Evolutionary conservation across 1,140 invertebrate genomes (phyloP), one percentile per base, ranked within the genome.

Genomic region (Colletes latitarsis): DNA sequence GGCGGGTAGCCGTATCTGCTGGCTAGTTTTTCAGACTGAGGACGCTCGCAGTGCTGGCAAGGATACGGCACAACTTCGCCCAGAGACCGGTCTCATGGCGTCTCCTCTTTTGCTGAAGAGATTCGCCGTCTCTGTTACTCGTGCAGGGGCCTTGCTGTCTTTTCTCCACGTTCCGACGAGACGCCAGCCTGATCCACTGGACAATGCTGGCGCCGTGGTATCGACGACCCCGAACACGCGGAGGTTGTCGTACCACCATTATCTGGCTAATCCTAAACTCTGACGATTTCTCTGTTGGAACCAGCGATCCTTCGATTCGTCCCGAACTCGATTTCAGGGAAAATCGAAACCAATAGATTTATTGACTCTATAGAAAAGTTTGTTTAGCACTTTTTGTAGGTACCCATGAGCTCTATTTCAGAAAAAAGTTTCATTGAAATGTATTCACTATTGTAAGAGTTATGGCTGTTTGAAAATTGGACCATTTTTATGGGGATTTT

Each of bases 121-220:
- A 58, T 72, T 73, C 67, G 62, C 70, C 49, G 41, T 63, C 84
- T 17, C 66, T 82, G 62, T 83, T 76, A 75, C 64, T 46, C 30
- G 21, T 21, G 4, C 19, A 17, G 53, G 30, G 39, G 17, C 55
- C 10, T 41, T 63, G 52, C 84, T 64, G 71, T 75, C 83, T 68
- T 62, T 53, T 30, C 68, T 77, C 78, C 69, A 55, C 62, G 80
- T 81, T 57, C 86, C 62, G 83, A 69, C 78, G 84, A 81, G 81
- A 85, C 81, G 81, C 77, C 72, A 81, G 75, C 69, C 81, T 77
- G 87, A 85, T 88, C 85, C 69, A 43, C 67, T 77, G 88, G 88
- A 90, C 89, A 90, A 90, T 90, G 89, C 83, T 90, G 89, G 88
- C 88, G 89, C 85, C 89, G 80, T 83, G 79, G 76, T 80, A 80